These are phyloP conservation scores for Pheosia gnoma DNA, from an alignment of 2,888 invertebrate species.

Conservation along the genomic window DNA sequence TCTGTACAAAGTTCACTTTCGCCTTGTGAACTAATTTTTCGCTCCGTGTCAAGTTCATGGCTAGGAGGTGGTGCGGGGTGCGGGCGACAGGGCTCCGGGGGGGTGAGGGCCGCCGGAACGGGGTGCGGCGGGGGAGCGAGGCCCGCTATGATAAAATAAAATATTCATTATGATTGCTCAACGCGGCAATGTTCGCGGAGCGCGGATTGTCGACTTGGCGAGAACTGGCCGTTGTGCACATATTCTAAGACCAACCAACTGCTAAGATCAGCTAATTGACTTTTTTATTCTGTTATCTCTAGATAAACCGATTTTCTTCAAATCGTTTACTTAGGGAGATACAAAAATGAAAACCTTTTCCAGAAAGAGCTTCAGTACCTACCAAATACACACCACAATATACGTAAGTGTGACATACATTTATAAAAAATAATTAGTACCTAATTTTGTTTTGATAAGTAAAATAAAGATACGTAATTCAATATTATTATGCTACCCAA, in stretches of 20 bases:
- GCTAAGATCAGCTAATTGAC: no score
- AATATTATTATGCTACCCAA: no score
- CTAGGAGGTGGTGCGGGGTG: conserved; percentile 47
- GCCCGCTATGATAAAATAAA: conserved; percentile 80
- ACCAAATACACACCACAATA: no score
- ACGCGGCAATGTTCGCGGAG: conserved; percentile 73
- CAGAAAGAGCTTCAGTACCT: no score
- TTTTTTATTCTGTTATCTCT: no score
- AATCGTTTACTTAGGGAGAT: no score
- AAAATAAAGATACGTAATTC: no score
- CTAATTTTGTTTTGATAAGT: no score
- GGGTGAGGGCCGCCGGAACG: conserved; percentile 30
- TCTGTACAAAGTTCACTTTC: conserved; percentile 82
- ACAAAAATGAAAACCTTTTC: no score
- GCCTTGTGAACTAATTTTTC: conserved; percentile 84
- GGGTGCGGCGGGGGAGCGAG: conserved; percentile 37
- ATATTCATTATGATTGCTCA: conserved; percentile 83
- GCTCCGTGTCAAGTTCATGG: conserved; percentile 83
- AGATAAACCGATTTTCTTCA: no score
- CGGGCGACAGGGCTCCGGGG: conserved; percentile 34
- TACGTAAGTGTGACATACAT: no score
- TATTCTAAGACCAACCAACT: background rate
- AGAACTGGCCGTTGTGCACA: conserved; percentile 49
- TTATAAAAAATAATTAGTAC: no score
- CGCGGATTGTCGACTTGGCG: conserved; percentile 44